A percentile compares a stretch with the other conserved stretches of the same genome.
phyloP scores from a whole-genome alignment of 2,888 invertebrate species.

The Tanypteryx hageni region DNA sequence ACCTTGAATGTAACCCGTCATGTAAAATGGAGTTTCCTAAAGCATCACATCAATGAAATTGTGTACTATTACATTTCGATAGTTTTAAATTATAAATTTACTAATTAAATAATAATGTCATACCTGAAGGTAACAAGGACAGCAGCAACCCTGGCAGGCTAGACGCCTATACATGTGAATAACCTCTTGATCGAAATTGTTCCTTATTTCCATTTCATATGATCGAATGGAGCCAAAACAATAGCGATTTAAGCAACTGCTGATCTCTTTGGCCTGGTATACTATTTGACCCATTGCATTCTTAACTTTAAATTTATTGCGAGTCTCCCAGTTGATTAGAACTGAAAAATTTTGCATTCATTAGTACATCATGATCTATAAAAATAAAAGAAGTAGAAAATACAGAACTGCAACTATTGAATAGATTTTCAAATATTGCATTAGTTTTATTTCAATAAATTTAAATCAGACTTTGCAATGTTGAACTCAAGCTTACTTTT shows the following conservation, averaged over 20 bases:
- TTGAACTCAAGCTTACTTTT: conserved; percentile 76
- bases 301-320: conserved; percentile 63
- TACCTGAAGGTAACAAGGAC: conserved; percentile 76
- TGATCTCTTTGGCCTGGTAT: conserved; percentile 74
- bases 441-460: not conserved
- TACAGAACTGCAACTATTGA: not conserved
- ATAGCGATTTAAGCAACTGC: conserved; percentile 76
- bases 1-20: no score
- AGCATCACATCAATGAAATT: no score
- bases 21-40: no score
- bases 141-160: conserved; percentile 74
- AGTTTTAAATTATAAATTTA: not conserved
- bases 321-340: conserved; percentile 64
- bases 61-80: no score
- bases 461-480: not conserved
- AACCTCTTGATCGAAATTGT: conserved; percentile 75
- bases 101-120: not conserved
- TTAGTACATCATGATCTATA: not conserved
- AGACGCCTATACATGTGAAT: conserved; percentile 76
- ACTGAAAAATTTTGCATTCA: conserved; percentile 26
- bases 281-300: conserved; percentile 72
- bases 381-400: not conserved
- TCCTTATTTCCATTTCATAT: conserved; percentile 76
- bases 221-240: conserved; percentile 76
- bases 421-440: not conserved